phyloP scores from a whole-genome alignment of 2,888 invertebrate genomes.

The Lasioglossum lativentre region DNA sequence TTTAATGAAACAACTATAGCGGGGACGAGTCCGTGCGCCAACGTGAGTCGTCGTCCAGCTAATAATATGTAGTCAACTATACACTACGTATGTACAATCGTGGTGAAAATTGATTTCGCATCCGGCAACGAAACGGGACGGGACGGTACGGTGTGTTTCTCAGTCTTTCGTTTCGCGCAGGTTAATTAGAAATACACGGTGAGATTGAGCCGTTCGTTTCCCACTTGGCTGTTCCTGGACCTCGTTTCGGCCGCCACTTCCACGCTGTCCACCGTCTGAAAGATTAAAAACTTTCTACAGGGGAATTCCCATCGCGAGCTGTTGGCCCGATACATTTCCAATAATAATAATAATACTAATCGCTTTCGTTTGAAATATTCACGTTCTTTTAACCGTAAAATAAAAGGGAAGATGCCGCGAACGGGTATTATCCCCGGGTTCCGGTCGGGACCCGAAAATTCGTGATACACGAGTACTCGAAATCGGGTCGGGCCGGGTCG shows the following conservation, averaged over 20 bases:
- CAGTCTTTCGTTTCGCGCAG: slow-evolving; percentile 40
- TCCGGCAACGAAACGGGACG: slow-evolving; percentile 19
- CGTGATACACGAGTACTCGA: too few species aligned
- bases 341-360: too few species aligned
- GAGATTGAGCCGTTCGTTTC: slow-evolving; percentile 88
- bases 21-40: not conserved
- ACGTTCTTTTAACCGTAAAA: too few species aligned
- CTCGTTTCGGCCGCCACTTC: slow-evolving; percentile 85
- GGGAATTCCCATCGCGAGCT: not conserved
- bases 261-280: slow-evolving; percentile 85
- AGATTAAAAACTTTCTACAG: not conserved
- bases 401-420: too few species aligned
- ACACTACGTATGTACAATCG: slow-evolving; percentile 44
- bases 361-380: too few species aligned
- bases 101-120: slow-evolving; percentile 20
- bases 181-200: slow-evolving; percentile 88
- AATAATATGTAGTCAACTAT: slow-evolving; percentile 24
- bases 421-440: too few species aligned
- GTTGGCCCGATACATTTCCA: not conserved
- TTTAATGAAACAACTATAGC: slow-evolving; percentile 47
- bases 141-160: not conserved
- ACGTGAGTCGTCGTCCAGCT: not conserved
- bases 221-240: slow-evolving; percentile 76
- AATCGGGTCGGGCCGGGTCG: too few species aligned
- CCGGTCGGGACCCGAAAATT: too few species aligned